A percentile compares a stretch with the other conserved stretches of the same genome.
Conservation (phyloP, 2,797 vertebrate species). For the Paedocypris micromegethes region DNA sequence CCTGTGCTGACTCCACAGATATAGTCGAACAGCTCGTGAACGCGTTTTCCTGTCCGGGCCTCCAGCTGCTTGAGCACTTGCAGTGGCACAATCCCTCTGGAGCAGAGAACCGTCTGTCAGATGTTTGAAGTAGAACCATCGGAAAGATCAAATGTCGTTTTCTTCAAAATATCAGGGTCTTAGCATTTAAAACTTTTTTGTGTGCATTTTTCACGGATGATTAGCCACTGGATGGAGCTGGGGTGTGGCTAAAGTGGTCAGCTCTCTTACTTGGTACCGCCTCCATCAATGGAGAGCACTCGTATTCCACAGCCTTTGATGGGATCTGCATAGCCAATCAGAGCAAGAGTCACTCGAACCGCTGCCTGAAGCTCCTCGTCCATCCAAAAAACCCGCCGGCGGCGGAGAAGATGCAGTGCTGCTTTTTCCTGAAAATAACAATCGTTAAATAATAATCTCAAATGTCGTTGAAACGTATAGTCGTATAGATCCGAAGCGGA, state of each 20-base stretch:
- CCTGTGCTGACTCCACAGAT: constrained; percentile 75
- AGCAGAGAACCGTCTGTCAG: background rate
- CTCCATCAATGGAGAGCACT: constrained; percentile 72
- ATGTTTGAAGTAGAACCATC: background rate
- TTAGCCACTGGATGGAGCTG: background rate
- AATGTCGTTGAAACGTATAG: background rate
- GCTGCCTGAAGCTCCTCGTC: constrained; percentile 55
- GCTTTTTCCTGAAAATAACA: constrained; percentile 58
- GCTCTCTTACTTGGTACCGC: constrained; percentile 64
- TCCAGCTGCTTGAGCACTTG: constrained; percentile 67
- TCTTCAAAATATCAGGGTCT: no score
- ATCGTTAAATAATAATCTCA: background rate
- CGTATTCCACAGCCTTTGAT: constrained; percentile 67
- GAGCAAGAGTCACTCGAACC: constrained; percentile 64
- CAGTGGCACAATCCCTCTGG: constrained; percentile 69
- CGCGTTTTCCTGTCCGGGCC: constrained; percentile 62
- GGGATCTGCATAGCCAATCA: constrained; percentile 68
- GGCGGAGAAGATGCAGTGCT: constrained; percentile 52
- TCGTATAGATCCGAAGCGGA: no score
- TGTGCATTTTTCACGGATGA: background rate
- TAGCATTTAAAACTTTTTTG: background rate
- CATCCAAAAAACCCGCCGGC: constrained; percentile 49
- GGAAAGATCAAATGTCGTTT: background rate
- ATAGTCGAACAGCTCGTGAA: constrained; percentile 72
- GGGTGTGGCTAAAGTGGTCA: background rate